A percentile compares a stretch with the other conserved stretches of the same genome.
Evolutionary conservation across 1,140 invertebrate species (phyloP).

Genomic region (Hypsibius dujardini): DNA sequence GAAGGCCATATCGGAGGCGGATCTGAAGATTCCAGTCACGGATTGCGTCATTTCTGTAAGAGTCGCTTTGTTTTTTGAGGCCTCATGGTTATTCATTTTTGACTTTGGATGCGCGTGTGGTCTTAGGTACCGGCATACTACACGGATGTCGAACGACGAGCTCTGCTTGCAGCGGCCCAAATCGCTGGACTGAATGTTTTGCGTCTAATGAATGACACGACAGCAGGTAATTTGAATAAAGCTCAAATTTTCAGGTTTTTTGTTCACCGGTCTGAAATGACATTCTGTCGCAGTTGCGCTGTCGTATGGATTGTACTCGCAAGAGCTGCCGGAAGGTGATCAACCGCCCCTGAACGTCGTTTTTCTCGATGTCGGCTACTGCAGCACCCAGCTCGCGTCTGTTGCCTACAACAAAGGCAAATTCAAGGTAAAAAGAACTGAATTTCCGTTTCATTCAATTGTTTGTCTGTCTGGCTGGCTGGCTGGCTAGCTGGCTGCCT

Average conservation of each 20-base stretch:
- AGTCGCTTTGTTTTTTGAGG: slow-evolving; percentile 26
- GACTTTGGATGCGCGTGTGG: slow-evolving; percentile 17
- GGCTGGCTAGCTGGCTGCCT: no score
- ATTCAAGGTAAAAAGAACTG: slow-evolving; percentile 51
- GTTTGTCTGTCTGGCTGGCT: no score
- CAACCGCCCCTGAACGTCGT: slow-evolving; percentile 70
- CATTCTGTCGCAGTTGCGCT: slow-evolving; percentile 48
- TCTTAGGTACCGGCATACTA: slow-evolving; percentile 66
- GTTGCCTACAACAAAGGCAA: slow-evolving; percentile 88
- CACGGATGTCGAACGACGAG: slow-evolving; percentile 77
- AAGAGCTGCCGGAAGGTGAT: slow-evolving; percentile 67
- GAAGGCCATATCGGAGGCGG: slow-evolving; percentile 68
- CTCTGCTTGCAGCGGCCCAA: slow-evolving; percentile 65
- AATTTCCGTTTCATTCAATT: no score
- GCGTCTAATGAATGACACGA: slow-evolving; percentile 86
- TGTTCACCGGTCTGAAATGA: slow-evolving; percentile 14
- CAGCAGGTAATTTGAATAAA: slow-evolving; percentile 41
- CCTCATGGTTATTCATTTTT: slow-evolving; percentile 16
- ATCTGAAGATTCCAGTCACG: slow-evolving; percentile 72
- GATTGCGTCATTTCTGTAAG: slow-evolving; percentile 86
- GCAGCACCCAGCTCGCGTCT: slow-evolving; percentile 57
- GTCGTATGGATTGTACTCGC: slow-evolving; percentile 90
- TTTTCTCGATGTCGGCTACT: slow-evolving; percentile 79
- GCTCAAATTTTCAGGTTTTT: slow-evolving; percentile 15
- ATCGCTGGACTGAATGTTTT: slow-evolving; percentile 70